A percentile compares a stretch with the other conserved stretches of the same genome.
These are phyloP conservation scores for Neolamprologus fasciatus DNA, from an alignment of 2,113 vertebrate genomes.

Conservation along the genomic window DNA sequence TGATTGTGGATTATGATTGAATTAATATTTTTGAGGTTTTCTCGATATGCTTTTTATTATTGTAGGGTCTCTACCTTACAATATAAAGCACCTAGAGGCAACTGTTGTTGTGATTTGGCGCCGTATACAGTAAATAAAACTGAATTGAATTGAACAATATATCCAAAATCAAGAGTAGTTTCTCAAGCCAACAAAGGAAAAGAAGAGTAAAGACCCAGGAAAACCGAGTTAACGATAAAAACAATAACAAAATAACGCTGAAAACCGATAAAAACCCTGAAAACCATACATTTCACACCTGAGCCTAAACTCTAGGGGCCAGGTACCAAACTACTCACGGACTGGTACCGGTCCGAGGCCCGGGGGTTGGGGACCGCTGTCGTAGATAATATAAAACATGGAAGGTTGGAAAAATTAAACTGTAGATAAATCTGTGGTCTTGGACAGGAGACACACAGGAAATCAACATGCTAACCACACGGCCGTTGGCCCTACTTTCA, in stretches of 20 bases:
- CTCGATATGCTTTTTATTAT: neutral
- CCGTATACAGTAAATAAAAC: neutral
- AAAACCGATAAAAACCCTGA: too few species aligned
- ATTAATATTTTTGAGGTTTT: neutral
- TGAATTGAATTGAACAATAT: too few species aligned
- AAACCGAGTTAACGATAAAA: too few species aligned
- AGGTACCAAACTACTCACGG: too few species aligned
- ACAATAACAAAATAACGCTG: too few species aligned
- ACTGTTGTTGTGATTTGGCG: neutral
- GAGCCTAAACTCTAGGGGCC: too few species aligned
- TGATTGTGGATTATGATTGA: neutral
- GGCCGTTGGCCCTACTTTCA: neutral
- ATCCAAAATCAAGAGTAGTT: too few species aligned
- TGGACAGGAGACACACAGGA: neutral
- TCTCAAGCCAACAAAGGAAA: too few species aligned
- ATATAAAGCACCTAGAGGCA: neutral
- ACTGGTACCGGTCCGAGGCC: too few species aligned
- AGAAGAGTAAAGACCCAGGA: too few species aligned
- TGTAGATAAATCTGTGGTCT: neutral
- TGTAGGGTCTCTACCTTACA: neutral
- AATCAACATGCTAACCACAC: neutral
- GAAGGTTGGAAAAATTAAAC: neutral
- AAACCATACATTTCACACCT: too few species aligned
- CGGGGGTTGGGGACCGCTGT: neutral
- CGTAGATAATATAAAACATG: neutral